Evolutionary conservation across 2,888 invertebrate genomes (phyloP), one percentile per base, ranked within the genome.

Genomic region (Lasioglossum oenotherae): DNA sequence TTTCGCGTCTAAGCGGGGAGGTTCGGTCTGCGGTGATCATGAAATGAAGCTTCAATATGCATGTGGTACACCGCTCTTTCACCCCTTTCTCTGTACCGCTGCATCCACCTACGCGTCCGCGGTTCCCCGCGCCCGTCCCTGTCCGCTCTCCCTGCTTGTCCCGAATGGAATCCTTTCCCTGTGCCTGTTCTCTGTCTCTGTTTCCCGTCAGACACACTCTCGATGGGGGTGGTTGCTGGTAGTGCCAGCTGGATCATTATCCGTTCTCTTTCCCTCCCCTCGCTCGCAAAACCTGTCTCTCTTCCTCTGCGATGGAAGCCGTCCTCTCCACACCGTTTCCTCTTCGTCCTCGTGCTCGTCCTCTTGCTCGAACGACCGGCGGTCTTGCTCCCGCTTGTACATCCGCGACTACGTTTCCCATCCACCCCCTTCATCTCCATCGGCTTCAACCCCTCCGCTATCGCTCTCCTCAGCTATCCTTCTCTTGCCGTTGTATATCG

Each of bases 11-110:
- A 85, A 90, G 84, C 83, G 85, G 82, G 85, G 87, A 85, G 81
- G 81, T 84, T 84, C 88, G 84, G 88, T 91, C 89, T 91, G 91
- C 88, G 90, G 89, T 91, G 92, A 91, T 92, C 92, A 91, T 93
- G 92, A 94, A 94, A 94, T 92, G 94, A 93, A 91, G 93, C 90
- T 92, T 92, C 93, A 91, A 93, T 93, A 93, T 94, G 92, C 92
- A 92, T 91, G 92, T 89, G 90, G 89, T 90, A 87, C 87, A 85
- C 90, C 90, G 82, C 86, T 84, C 87, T 87, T 84, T 87, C 91
- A 86, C 87, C 91, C 87, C 87, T 87, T 87, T 89, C 88, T 76
- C 82, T 74, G 78, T 78, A 38, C 74, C 74, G 74, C 74, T 81
- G 78, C 82, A 84, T 77, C 82, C 82, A 84, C 81, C 88, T 86